phyloP scores from a whole-genome alignment of 1,140 invertebrate genomes.

The Pseudomyrmex cubaensis region DNA sequence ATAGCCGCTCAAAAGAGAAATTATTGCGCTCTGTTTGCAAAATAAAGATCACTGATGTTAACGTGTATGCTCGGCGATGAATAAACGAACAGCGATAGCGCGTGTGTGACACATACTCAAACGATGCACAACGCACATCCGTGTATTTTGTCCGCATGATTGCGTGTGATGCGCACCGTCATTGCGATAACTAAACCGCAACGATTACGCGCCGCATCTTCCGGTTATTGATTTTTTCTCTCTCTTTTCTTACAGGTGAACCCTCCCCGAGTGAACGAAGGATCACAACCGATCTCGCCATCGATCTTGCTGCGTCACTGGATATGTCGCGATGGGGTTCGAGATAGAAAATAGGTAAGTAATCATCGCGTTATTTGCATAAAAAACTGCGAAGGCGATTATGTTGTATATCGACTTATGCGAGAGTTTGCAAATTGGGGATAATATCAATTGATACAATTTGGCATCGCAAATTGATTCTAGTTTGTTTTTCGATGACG shows the following conservation, averaged over 20 bases:
- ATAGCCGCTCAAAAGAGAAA: too few relatives aligned
- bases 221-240: neutral
- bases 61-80: too few relatives aligned
- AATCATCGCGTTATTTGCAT: neutral
- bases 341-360: conserved; percentile 48
- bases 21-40: too few relatives aligned
- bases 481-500: neutral
- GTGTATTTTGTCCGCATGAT: neutral
- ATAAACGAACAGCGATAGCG: neutral
- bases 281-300: neutral
- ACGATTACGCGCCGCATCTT: conserved; percentile 13
- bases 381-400: neutral
- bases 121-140: neutral
- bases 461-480: neutral
- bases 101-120: conserved; percentile 14
- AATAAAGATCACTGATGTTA: too few relatives aligned
- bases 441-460: neutral
- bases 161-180: neutral
- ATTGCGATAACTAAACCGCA: conserved; percentile 28
- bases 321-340: conserved; percentile 29
- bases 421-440: neutral
- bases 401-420: too few relatives aligned
- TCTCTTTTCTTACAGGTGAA: conserved; percentile 18
- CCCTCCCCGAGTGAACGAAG: neutral
- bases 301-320: conserved; percentile 21